Conservation (phyloP, 2,888 invertebrate species). For the Trichopria drosophilae region DNA sequence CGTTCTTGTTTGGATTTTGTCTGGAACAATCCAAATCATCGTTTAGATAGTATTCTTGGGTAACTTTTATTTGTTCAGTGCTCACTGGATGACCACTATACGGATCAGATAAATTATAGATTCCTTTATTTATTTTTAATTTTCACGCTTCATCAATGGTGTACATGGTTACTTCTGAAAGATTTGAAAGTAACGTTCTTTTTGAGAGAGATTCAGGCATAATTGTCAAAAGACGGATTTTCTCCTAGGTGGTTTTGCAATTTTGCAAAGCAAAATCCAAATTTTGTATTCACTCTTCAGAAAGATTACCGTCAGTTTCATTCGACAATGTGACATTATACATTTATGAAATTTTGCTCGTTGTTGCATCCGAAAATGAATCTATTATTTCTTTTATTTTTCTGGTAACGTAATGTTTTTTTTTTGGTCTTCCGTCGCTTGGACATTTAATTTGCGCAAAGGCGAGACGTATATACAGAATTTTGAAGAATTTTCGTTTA, state of each 20-base stretch:
- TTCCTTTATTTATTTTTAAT: no score
- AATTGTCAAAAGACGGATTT: not conserved
- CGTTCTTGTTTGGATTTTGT: no score
- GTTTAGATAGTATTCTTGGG: conserved; percentile 22
- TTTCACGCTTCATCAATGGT: not conserved
- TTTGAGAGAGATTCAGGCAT: not conserved
- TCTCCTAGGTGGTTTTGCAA: not conserved
- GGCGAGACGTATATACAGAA: not conserved
- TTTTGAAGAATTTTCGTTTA: conserved; percentile 3
- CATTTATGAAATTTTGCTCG: no score
- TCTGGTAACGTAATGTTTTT: no score
- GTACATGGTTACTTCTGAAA: not conserved
- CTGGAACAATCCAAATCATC: no score
- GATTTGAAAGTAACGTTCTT: not conserved
- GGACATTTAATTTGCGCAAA: conserved; percentile 1
- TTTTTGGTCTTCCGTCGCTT: no score
- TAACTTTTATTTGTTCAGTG: not conserved
- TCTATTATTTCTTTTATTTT: no score
- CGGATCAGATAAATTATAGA: not conserved
- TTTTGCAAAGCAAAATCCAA: not conserved
- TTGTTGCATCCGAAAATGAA: no score
- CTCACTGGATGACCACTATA: conserved; percentile 8
- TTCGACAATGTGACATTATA: not conserved
- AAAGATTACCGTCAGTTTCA: not conserved
- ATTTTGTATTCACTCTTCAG: not conserved